Conservation (phyloP, 1,140 invertebrate genomes). For the Sycobia sp. region DNA sequence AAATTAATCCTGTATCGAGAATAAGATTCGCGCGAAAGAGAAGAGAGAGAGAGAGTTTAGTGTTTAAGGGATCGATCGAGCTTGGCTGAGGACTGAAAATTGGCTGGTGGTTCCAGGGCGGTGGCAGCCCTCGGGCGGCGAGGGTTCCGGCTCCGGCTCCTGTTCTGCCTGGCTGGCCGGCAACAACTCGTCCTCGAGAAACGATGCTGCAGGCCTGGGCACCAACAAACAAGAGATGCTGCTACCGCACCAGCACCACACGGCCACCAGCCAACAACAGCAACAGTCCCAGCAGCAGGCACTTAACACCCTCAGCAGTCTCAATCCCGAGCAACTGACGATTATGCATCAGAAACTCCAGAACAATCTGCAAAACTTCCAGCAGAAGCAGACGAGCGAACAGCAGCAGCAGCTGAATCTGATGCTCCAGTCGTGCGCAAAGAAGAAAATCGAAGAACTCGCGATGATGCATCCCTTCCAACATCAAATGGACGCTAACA, state of each 20-base stretch:
- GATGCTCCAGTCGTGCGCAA: slow-evolving; percentile 55
- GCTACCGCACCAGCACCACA: neutral
- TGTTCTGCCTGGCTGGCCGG: slow-evolving; percentile 50
- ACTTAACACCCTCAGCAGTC: slow-evolving; percentile 35
- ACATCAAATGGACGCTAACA: slow-evolving; percentile 38
- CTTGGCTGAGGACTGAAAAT: slow-evolving; percentile 56
- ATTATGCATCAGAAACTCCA: slow-evolving; percentile 47
- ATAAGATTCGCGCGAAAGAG: slow-evolving; percentile 7
- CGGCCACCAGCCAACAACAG: slow-evolving; percentile 38
- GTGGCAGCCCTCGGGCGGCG: slow-evolving; percentile 62
- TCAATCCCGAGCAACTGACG: slow-evolving; percentile 34
- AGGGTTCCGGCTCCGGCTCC: slow-evolving; percentile 46
- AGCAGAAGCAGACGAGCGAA: slow-evolving; percentile 46
- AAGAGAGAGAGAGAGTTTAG: slow-evolving; percentile 51
- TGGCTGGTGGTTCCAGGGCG: slow-evolving; percentile 64
- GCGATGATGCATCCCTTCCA: slow-evolving; percentile 46
- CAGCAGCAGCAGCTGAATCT: slow-evolving; percentile 49
- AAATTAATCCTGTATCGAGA: too few species aligned
- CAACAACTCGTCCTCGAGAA: slow-evolving; percentile 45
- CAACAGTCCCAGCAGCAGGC: slow-evolving; percentile 46
- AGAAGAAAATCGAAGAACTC: slow-evolving; percentile 54
- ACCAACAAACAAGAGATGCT: neutral
- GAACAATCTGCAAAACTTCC: slow-evolving; percentile 37
- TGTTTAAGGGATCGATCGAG: slow-evolving; percentile 60
- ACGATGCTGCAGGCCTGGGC: neutral